Evolutionary conservation across 2,113 vertebrate genomes (phyloP), one percentile per base, ranked within the genome.

Genomic region (Crotalus helleri): DNA sequence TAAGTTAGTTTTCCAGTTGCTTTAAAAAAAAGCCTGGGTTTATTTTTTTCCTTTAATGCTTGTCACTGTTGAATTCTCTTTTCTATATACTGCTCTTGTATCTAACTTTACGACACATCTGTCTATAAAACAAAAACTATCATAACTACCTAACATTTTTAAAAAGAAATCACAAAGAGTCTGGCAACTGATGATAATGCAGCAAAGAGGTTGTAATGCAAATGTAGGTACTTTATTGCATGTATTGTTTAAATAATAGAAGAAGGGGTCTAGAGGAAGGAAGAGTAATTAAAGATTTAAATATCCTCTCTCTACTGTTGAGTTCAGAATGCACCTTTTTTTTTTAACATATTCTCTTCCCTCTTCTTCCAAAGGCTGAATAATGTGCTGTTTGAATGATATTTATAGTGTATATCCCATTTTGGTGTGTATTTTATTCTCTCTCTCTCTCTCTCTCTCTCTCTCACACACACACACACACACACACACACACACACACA

Each of bases 221-320:
- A 97, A 96, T 95, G 92, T 94, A 93, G 94, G 92, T 39, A 87
- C 58, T 64, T 92, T 57, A 89, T 94, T 95, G 94, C 93, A 95
- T 95, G 95, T 95, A 95, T 95, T 97, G 92, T 95, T 95, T 94
- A 95, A 97, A 94, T 94, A 90, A 96, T 91, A 85, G 95, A 95
- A 61, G 93, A n/a, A 58, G 54, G 86, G 93, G 93, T 87, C 44
- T 23, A 39, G 54, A 8, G 49, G 7, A 17, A 93, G 92, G 92
- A 94, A 95, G 94, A 94, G 95, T 96, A 95, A 96, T 97, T 94
- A 96, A 96, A 94, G 93, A 93, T 96, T 95, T 94, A 97, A 95
- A 93, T 93, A 92, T 94, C 94, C 91, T 85, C 90, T 86, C 92
- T 94, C 89, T 93, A 55, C 89, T 87, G 33, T 7, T 49, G 86